These are phyloP conservation scores for Mesorhabditis spiculigera DNA, from an alignment of 2,888 invertebrate genomes.

Conservation along the genomic window DNA sequence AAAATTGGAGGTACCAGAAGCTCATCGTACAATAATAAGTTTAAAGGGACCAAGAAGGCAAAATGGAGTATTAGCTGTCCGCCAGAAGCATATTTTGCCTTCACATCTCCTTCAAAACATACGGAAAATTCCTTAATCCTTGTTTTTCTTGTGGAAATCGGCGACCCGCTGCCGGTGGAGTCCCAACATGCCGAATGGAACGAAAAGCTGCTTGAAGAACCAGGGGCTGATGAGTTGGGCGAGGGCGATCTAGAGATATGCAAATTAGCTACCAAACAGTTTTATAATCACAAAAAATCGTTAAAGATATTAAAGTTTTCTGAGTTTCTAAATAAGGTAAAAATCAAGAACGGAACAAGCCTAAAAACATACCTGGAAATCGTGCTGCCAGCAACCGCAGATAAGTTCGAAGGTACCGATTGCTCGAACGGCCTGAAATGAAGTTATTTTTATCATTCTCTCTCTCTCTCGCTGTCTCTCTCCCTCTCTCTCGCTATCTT, in stretches of 20 bases:
- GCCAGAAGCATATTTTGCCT: too few relatives aligned
- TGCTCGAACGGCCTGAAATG: slow-evolving; percentile 42
- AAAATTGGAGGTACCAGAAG: too few relatives aligned
- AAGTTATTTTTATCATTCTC: too few relatives aligned
- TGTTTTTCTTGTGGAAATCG: slow-evolving; percentile 28
- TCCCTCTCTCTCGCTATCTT: too few relatives aligned
- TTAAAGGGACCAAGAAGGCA: too few relatives aligned
- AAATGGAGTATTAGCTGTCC: too few relatives aligned
- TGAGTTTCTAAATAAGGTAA: too few relatives aligned
- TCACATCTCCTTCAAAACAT: neutral
- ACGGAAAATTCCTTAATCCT: slow-evolving; percentile 8
- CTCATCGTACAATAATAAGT: too few relatives aligned
- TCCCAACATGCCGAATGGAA: slow-evolving; percentile 53
- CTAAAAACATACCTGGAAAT: slow-evolving; percentile 39
- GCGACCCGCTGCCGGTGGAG: slow-evolving; percentile 51
- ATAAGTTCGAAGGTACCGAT: slow-evolving; percentile 48
- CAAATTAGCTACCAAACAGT: neutral
- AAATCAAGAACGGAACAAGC: too few relatives aligned
- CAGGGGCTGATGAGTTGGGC: slow-evolving; percentile 49
- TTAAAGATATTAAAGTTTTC: too few relatives aligned
- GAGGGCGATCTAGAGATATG: slow-evolving; percentile 41
- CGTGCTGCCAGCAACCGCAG: slow-evolving; percentile 55
- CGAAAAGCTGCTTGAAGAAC: slow-evolving; percentile 52
- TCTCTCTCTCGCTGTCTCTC: too few relatives aligned
- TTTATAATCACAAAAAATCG: too few relatives aligned